Conservation (phyloP, 2,797 vertebrate species). For the Mergus octosetaceus region DNA sequence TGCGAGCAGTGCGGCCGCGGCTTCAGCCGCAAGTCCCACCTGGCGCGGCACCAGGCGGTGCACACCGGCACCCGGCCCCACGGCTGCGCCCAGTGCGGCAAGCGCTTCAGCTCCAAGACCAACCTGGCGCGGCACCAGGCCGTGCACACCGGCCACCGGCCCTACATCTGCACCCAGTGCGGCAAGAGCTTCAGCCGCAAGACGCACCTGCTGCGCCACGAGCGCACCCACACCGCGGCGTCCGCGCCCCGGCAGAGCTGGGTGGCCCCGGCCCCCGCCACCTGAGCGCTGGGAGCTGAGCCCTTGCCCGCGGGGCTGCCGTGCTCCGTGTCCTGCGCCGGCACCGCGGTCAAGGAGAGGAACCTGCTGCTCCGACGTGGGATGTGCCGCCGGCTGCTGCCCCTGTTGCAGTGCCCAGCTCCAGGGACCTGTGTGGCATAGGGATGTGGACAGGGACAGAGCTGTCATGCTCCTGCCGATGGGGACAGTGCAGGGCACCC, state of each 20-base stretch:
- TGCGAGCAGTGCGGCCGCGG: slow-evolving; percentile 85
- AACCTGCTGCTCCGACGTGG: too few species aligned
- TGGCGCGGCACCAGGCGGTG: slow-evolving; percentile 78
- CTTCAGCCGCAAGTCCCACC: slow-evolving; percentile 80
- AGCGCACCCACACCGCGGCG: slow-evolving; percentile 61
- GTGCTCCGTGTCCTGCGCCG: neutral
- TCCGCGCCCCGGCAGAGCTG: neutral
- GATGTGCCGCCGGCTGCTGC: too few species aligned
- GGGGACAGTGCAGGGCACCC: too few species aligned
- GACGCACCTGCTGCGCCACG: slow-evolving; percentile 77
- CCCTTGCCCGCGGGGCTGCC: neutral
- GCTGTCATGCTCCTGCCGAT: neutral
- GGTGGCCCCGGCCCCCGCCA: neutral
- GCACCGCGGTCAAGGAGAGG: neutral
- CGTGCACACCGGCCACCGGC: slow-evolving; percentile 86
- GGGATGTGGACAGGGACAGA: neutral
- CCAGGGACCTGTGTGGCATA: neutral
- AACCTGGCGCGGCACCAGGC: slow-evolving; percentile 88
- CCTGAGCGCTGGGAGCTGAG: neutral
- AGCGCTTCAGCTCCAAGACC: slow-evolving; percentile 88
- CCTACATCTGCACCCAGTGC: slow-evolving; percentile 89
- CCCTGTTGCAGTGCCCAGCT: neutral
- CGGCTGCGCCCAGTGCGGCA: slow-evolving; percentile 70
- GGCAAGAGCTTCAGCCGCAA: slow-evolving; percentile 79
- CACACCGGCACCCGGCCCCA: slow-evolving; percentile 79